Conservation (phyloP, 2,113 vertebrate genomes). For the Bubo blakistoni region DNA sequence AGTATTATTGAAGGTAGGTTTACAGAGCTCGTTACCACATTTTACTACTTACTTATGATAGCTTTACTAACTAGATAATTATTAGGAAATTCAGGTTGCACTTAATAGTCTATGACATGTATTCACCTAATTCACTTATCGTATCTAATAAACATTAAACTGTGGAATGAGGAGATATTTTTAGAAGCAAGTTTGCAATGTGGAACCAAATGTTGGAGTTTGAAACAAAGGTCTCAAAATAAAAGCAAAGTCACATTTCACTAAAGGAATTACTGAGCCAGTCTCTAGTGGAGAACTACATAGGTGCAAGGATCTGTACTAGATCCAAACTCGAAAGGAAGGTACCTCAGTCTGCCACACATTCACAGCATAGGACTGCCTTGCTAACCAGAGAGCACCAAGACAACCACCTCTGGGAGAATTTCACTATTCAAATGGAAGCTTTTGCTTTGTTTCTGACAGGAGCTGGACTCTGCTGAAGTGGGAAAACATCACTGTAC, state of each 20-base stretch:
- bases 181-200: background rate
- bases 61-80: background rate
- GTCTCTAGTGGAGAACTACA: background rate
- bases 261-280: background rate
- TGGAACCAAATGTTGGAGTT: background rate
- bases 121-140: background rate
- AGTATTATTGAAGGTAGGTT: background rate
- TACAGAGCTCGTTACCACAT: background rate
- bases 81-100: background rate
- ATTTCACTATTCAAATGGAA: background rate
- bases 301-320: background rate
- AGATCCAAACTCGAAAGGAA: background rate
- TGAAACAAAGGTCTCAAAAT: background rate
- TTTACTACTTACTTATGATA: background rate
- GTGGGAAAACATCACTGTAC: background rate
- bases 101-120: no score
- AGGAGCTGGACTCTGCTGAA: background rate
- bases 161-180: background rate
- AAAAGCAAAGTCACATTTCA: background rate
- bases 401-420: background rate
- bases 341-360: background rate
- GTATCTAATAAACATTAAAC: background rate
- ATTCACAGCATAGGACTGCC: background rate
- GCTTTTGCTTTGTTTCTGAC: background rate
- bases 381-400: background rate